Evolutionary conservation across 2,888 invertebrate species (phyloP), one percentile per base, ranked within the genome.

Genomic region (Harmothoe impar): DNA sequence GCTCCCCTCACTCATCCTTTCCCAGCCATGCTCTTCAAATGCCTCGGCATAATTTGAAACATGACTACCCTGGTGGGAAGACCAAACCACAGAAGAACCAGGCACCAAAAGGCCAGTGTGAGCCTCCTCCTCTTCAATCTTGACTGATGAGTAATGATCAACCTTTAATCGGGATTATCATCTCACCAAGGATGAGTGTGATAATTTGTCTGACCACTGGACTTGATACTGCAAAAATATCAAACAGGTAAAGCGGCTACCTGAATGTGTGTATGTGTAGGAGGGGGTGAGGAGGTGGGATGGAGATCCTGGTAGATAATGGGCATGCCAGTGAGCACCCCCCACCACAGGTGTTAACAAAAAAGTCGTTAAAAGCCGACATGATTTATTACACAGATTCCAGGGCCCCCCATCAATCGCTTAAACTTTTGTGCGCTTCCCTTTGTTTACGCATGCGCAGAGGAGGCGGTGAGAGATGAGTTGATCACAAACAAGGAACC

Each of bases 381-480:
- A 77, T 81, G 43, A 81, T 81, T 81, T 20, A 81, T 33, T 43
- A 81, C 81, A 25, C 81, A 43, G 35, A 35, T 33, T 43, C 35
- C 43, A 81, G 81, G 81, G 35, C 35, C 81, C n/a, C 33, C 33
- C 17, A 81, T 81, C 81, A 81, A 81, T 81, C 81, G 81, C 81
- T 81, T 81, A 81, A 81, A 43, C 81, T 35, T 43, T 23, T 23
- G 43, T 17, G 15, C 7, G 81, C 81, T 33, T 81, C 81, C 33
- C 81, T 23, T 43, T 81, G 81, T 81, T 81, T 81, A 25, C 81
- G 81, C 43, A 81, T 33, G 81, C 81, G 81, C 43, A 23, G 81
- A 20, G n/a, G 81, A 43, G 43, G 35, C 23, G 33, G 43, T 33
- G 81, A 81, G 81, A 20, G 81, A 81, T 81, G 81, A 43, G 43